Conservation (phyloP, 2,888 invertebrate genomes). For the Caenorhabditis uteleia region DNA sequence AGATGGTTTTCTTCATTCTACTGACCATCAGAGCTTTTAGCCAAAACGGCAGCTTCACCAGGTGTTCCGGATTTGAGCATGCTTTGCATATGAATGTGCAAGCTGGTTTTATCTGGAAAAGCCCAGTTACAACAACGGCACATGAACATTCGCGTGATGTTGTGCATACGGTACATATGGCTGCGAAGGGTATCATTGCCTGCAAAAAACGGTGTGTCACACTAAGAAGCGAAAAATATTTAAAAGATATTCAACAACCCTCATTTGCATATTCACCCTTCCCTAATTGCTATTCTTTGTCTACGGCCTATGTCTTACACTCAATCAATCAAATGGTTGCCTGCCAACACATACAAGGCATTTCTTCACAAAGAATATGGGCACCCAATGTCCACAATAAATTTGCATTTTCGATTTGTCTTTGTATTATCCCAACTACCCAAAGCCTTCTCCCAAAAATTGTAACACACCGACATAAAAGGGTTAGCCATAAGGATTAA, state of each 20-base stretch:
- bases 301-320: too few relatives aligned
- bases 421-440: too few relatives aligned
- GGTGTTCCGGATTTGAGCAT: slow-evolving; percentile 59
- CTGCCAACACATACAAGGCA: too few relatives aligned
- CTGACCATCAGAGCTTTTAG: slow-evolving; percentile 59
- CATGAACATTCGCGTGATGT: slow-evolving; percentile 69
- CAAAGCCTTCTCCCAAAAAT: too few relatives aligned
- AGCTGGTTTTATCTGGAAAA: slow-evolving; percentile 66
- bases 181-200: slow-evolving; percentile 69
- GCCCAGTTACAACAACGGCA: slow-evolving; percentile 70
- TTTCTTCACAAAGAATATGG: too few relatives aligned
- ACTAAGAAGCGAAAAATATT: too few relatives aligned
- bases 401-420: too few relatives aligned
- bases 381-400: too few relatives aligned
- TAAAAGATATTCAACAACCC: too few relatives aligned
- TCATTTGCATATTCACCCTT: slow-evolving; percentile 32
- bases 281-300: slow-evolving; percentile 35
- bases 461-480: too few relatives aligned
- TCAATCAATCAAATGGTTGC: too few relatives aligned
- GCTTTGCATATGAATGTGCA: slow-evolving; percentile 65
- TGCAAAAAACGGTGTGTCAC: slow-evolving; percentile 43
- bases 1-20: neutral
- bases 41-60: slow-evolving; percentile 63
- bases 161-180: slow-evolving; percentile 68
- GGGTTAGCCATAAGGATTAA: too few relatives aligned